Percentiles rank a stretch among this genome's conserved stretches.
Evolutionary conservation across 2,797 vertebrate species (phyloP).

Genomic region (Liasis olivaceus): DNA sequence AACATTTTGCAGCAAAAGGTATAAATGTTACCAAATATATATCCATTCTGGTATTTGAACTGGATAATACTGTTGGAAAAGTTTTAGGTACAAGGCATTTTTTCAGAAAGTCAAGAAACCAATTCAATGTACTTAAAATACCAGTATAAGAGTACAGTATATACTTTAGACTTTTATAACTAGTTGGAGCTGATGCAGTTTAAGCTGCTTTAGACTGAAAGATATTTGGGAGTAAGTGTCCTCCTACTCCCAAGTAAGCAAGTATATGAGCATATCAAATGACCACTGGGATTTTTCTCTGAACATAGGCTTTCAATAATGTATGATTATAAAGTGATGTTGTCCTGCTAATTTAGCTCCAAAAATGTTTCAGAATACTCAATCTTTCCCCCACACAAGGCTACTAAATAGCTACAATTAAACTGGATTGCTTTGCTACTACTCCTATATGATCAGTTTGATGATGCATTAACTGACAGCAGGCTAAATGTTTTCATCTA

Average conservation of each 20-base stretch:
- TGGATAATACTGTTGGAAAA: background rate
- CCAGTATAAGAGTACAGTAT: background rate
- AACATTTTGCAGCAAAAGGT: background rate
- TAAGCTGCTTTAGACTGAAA: background rate
- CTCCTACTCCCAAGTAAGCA: background rate
- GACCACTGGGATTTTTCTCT: background rate
- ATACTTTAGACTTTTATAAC: background rate
- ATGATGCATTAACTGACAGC: background rate
- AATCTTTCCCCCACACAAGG: background rate
- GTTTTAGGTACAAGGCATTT: background rate
- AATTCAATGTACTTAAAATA: background rate
- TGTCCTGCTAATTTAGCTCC: background rate
- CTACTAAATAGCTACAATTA: background rate
- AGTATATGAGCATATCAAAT: background rate
- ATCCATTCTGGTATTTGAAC: background rate
- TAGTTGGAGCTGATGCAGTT: background rate
- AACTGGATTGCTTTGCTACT: background rate
- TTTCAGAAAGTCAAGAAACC: background rate
- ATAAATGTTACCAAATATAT: background rate
- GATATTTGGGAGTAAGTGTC: background rate
- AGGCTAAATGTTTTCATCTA: background rate
- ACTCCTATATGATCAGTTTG: background rate
- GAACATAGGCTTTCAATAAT: background rate
- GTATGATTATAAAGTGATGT: background rate
- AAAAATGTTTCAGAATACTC: background rate